These are phyloP conservation scores for Chaetura pelagica DNA, from an alignment of 2,113 vertebrate genomes.

Conservation along the genomic window DNA sequence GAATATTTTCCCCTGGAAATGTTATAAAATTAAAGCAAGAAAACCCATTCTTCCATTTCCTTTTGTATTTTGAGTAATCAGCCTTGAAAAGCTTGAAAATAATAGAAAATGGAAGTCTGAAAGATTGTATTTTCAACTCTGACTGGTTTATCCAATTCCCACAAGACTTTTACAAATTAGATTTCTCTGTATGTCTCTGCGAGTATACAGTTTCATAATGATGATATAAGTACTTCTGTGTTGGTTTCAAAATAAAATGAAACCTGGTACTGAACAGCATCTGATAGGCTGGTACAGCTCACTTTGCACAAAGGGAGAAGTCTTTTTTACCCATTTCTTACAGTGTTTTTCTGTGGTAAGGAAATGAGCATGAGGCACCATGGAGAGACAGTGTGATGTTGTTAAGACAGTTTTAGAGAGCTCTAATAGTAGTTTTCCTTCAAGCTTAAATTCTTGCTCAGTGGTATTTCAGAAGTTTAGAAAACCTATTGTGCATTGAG, in stretches of 20 bases:
- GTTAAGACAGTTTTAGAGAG: not conserved
- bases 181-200: not conserved
- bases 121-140: not conserved
- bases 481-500: not conserved
- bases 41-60: not conserved
- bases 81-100: constrained; percentile 20
- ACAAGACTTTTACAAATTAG: not conserved
- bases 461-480: not conserved
- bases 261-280: not conserved
- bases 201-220: not conserved
- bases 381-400: not conserved
- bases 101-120: not conserved
- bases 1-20: not conserved
- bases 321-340: not conserved
- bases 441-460: not conserved
- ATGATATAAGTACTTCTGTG: not conserved
- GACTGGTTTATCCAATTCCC: constrained; percentile 11
- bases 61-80: constrained; percentile 16
- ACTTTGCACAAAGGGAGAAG: not conserved
- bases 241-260: not conserved
- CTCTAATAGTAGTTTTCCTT: not conserved
- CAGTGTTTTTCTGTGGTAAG: not conserved
- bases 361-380: not conserved
- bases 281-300: not conserved
- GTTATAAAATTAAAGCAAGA: not conserved